These are phyloP conservation scores for Euplexia lucipara DNA, from an alignment of 2,888 invertebrate species.

Conservation along the genomic window DNA sequence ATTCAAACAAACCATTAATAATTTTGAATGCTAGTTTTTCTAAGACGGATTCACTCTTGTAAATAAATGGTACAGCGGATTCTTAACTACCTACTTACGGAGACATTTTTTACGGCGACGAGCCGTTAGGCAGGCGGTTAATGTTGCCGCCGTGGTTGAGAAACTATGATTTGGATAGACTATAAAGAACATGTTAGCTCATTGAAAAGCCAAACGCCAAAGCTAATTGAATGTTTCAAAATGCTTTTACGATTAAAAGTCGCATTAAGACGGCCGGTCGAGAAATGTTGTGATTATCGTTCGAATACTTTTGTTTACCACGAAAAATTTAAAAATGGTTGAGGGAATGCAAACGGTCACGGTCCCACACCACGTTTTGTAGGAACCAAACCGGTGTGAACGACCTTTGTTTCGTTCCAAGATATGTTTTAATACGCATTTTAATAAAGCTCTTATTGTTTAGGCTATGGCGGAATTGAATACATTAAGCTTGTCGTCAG, in stretches of 20 bases:
- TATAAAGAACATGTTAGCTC: slow-evolving; percentile 26
- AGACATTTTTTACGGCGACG: slow-evolving; percentile 83
- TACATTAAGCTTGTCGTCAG: slow-evolving; percentile 82
- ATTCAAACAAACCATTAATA: slow-evolving; percentile 91
- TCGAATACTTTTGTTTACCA: slow-evolving; percentile 68
- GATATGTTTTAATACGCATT: slow-evolving; percentile 88
- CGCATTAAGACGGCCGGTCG: slow-evolving; percentile 29
- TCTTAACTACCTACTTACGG: slow-evolving; percentile 89
- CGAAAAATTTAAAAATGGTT: slow-evolving; percentile 70
- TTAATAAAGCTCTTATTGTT: slow-evolving; percentile 87
- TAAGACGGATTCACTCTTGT: slow-evolving; percentile 88
- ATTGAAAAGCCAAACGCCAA: slow-evolving; percentile 52
- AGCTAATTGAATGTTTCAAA: slow-evolving; percentile 55
- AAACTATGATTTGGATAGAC: slow-evolving; percentile 48
- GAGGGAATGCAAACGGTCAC: slow-evolving; percentile 78
- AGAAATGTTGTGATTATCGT: slow-evolving; percentile 61
- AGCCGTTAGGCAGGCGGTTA: slow-evolving; percentile 81
- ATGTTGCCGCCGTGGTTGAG: slow-evolving; percentile 71
- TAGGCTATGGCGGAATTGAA: slow-evolving; percentile 77
- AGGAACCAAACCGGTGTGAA: slow-evolving; percentile 81
- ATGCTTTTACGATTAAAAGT: slow-evolving; percentile 45
- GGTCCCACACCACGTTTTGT: slow-evolving; percentile 80
- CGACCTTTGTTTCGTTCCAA: slow-evolving; percentile 83
- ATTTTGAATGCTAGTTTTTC: slow-evolving; percentile 89
- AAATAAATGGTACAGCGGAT: slow-evolving; percentile 89